Evolutionary conservation across 2,888 invertebrate species (phyloP), one percentile per base, ranked within the genome.

Genomic region (Drosophila suboccidentalis): DNA sequence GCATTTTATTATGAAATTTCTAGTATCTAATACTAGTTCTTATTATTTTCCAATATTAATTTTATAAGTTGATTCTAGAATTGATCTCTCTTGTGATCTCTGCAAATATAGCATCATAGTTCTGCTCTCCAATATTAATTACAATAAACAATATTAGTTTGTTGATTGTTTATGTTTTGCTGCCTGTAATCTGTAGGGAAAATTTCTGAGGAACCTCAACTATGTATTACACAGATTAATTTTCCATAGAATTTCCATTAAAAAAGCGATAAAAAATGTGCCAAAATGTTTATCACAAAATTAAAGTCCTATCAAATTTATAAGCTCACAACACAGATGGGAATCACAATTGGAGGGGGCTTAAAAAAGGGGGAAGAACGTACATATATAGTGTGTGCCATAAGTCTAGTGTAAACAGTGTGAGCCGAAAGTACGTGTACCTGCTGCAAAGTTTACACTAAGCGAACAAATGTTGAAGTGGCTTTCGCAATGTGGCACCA

Each of bases 401-500:
- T 67, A 74, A 75, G 62, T 39, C 49, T 43, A 71, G 39, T 55
- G 72, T 75, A 65, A 75, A 75, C 59, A 75, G 47, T 29, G 58
- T 47, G 36, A 39, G 54, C 49, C 58, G 17, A 50, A 64, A 57
- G 50, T 49, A 43, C 49, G 47, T 54, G 61, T 53, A 66, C 61
- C 66, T 58, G 64, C 46, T 43, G 61, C 51, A 55, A 39, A 69
- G 68, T 69, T 60, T 64, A 64, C 63, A 55, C 47, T 57, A 49
- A 29, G 13, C 57, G 58, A 22, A 46, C 41, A 62, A 74, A 62
- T 67, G 47, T 67, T 76, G 44, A 74, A 78, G 78, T 70, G 75
- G 75, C 76, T 71, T 71, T 75, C 75, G 75, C 76, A 75, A 75
- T 75, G 75, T 61, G 71, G 70, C 71, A 71, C 69, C 58, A 73